Percentiles rank a stretch among this genome's conserved stretches.
phyloP scores from a whole-genome alignment of 2,113 vertebrate genomes.

The Dasypus novemcinctus region DNA sequence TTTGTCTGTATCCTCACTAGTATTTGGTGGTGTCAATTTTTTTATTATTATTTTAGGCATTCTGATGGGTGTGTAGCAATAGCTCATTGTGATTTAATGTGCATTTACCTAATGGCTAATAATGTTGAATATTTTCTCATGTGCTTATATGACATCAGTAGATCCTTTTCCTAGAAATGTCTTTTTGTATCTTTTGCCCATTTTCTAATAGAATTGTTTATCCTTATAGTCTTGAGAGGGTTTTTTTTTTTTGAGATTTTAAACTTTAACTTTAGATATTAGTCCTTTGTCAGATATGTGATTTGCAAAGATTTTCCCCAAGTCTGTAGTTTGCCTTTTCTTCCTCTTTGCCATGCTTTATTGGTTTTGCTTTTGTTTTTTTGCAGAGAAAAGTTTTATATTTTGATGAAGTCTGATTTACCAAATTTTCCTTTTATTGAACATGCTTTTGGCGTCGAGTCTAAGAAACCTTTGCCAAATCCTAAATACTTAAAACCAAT shows the following conservation, averaged over 20 bases:
- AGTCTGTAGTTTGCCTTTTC: neutral
- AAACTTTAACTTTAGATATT: neutral
- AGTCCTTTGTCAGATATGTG: neutral
- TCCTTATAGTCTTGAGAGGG: neutral
- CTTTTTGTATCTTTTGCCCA: neutral
- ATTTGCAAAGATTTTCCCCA: neutral
- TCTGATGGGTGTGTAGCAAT: neutral
- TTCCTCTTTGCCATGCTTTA: neutral
- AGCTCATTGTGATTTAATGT: neutral
- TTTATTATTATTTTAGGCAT: neutral
- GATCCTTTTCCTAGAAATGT: neutral
- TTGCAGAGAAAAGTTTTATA: neutral
- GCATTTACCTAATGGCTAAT: neutral
- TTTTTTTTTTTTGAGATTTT: neutral
- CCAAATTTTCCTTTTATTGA: neutral
- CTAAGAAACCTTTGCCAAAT: neutral
- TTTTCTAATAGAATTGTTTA: neutral
- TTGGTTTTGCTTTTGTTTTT: neutral
- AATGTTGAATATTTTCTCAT: neutral
- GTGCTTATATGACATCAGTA: neutral
- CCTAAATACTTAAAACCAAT: neutral
- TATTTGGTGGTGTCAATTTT: neutral
- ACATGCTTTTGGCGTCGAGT: neutral
- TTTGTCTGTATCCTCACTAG: neutral
- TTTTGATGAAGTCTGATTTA: neutral